Base-by-base conservation (phyloP, 2,888 invertebrate species). In the Drosophila koepferae region DNA sequence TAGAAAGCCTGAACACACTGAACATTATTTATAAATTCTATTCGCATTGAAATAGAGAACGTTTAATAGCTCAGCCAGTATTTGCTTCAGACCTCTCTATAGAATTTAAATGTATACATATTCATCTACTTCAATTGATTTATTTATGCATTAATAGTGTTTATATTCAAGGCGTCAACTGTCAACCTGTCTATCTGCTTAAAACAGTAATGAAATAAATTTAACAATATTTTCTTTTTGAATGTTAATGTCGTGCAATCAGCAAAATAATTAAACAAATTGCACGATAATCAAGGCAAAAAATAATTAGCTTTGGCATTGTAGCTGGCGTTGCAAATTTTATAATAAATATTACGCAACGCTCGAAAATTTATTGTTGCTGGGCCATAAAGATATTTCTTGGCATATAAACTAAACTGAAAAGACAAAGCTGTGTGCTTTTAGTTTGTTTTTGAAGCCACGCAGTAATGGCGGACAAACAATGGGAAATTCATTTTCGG, bases 231-330 rank as follows among this genome's bases (percentile, higher is more conserved):
- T 40, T n/a, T 3, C 38, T 28, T 14, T 12, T 31, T 14, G 41
- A 31, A 41, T 31, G 14, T 6, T 23, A 51, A 63, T 53, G 18
- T 43, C 41, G n/a, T 23, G 48, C 31, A 66, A 66, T 56, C 18
- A 56, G 36, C 34, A 49, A 65, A 75, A 60, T 65, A 78, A 75
- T 78, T 75, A 61, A 63, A 20, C 18, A 59, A 76, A 63, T 70
- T 70, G 58, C 63, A 75, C n/a, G 38, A 20, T 58, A 80, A 80
- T 76, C 58, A 56, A 44, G 2, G 8, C 31, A 34, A 40, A 62
- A 67, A 28, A 53, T 60, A 74, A 74, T 63, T 60, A 58, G 55
- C 23, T 43, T 34, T 44, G 10, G 9, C 48, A 36, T 56, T n/a
- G 12, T 31, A 18, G 38, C 18, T 20, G 16, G 6, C n/a, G n/a